Base-by-base conservation (phyloP, 2,113 vertebrate species). In the Ranitomeya variabilis region DNA sequence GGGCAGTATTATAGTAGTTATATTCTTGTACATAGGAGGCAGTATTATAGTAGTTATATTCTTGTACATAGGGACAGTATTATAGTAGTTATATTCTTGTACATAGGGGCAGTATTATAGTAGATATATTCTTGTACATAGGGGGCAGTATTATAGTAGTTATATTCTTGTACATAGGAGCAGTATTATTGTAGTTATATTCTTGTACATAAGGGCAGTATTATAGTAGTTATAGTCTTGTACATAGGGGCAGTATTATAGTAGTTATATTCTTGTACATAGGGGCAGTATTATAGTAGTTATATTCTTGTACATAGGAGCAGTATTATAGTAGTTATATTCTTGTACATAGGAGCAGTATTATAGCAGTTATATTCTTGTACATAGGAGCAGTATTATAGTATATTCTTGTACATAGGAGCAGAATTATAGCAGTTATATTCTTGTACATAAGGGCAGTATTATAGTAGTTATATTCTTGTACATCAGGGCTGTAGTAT, bases 221-320 rank as follows among this genome's bases (percentile, higher is more conserved):
- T 80, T 59, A 57, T 80, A 79, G 77, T 23, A 79, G 51, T 54
- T 55, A 23, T 55, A 54, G 55, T 23, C 51, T 45, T 74, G 51
- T 76, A 76, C 16, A 76, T 76, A 76, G 45, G 73, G 7, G 37
- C 73, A 76, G 73, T 51, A 76, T 76, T 21, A 76, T 76, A 76
- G 73, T 76, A 76, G 18, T 31, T 31, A 31, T 74, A 51, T 51
- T 76, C 18, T 76, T 74, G 31, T 18, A 74, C 14, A 16, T 45
- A 7, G 10, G 71, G 31, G 7, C 45, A 74, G 7, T 9, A 31
- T 8, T 71, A 71, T 71, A 31, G 26, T 31, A 31, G 26, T 31
- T 31, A 31, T 31, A 31, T 31, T 31, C 26, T 31, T 31, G 26
- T 31, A 31, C 26, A 31, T 31, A 31, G 26, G 26, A 31, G 2